Evolutionary conservation across 2,888 invertebrate genomes (phyloP).

Genomic region (Stratiomys singularior): DNA sequence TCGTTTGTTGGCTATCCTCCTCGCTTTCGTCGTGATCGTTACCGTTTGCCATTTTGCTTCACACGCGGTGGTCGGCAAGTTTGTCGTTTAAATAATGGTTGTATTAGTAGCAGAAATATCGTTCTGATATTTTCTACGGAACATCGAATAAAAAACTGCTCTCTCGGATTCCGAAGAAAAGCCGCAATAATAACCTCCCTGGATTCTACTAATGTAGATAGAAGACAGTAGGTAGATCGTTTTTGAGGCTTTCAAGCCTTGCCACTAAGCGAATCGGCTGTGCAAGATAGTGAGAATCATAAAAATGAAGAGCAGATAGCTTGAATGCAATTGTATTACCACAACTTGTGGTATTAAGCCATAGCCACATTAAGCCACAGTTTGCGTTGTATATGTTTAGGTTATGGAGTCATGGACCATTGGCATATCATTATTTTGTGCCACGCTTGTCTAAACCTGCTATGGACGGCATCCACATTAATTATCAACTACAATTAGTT

Average conservation of each 20-base stretch:
- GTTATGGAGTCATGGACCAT: too few relatives aligned
- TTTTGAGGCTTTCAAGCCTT: too few relatives aligned
- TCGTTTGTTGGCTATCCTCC: not conserved
- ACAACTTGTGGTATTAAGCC: slow-evolving; percentile 35
- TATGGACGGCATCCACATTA: too few relatives aligned
- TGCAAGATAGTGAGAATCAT: not conserved
- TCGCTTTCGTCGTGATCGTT: not conserved
- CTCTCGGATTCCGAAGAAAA: not conserved
- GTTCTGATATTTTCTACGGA: not conserved
- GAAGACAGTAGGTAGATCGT: slow-evolving; percentile 2
- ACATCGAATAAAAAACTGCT: slow-evolving; percentile 21
- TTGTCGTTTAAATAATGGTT: slow-evolving; percentile 10
- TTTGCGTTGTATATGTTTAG: too few relatives aligned
- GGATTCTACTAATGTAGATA: not conserved
- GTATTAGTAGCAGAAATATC: not conserved
- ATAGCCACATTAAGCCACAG: slow-evolving; percentile 50
- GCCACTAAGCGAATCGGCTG: too few relatives aligned
- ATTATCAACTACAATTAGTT: too few relatives aligned
- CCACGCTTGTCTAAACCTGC: too few relatives aligned
- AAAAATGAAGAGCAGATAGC: not conserved
- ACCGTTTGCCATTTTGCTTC: not conserved
- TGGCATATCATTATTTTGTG: too few relatives aligned
- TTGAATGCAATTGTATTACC: slow-evolving; percentile 36
- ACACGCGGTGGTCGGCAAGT: not conserved
- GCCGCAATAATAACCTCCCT: slow-evolving; percentile 36